phyloP scores from a whole-genome alignment of 2,113 vertebrate species.

The Carassius gibelio region DNA sequence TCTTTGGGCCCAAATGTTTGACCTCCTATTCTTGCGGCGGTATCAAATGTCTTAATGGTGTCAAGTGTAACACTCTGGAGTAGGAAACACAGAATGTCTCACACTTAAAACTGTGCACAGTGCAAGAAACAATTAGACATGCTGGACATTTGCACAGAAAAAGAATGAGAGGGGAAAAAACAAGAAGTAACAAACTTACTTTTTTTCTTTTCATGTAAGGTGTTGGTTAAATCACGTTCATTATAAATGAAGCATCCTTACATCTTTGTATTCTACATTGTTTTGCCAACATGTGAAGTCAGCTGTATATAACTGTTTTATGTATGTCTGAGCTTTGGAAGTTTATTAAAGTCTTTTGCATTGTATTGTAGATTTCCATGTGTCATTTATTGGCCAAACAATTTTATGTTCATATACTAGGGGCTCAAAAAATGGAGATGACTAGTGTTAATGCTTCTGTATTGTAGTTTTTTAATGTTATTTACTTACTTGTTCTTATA shows the following conservation, averaged over 20 bases:
- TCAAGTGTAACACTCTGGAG: conserved; percentile 73
- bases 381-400: conserved; percentile 70
- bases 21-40: conserved; percentile 67
- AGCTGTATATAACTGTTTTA: conserved; percentile 79
- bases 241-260: conserved; percentile 82
- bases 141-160: conserved; percentile 66
- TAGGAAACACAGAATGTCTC: conserved; percentile 75
- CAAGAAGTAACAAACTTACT: conserved; percentile 44
- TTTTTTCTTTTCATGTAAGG: conserved; percentile 66
- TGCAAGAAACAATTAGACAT: conserved; percentile 75
- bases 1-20: conserved; percentile 55
- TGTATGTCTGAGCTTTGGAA: conserved; percentile 82
- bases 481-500: too few relatives aligned
- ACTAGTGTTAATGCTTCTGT: not conserved
- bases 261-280: conserved; percentile 79
- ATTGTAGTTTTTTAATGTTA: not conserved
- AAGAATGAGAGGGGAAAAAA: conserved; percentile 45
- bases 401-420: too few relatives aligned
- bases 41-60: conserved; percentile 76
- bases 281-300: conserved; percentile 80
- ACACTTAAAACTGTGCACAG: conserved; percentile 76
- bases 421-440: not conserved
- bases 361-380: conserved; percentile 75
- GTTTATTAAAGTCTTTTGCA: conserved; percentile 86
- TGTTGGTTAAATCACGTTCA: conserved; percentile 74